Percentiles rank a stretch among this genome's conserved stretches.
Conservation (phyloP, 2,113 vertebrate species). For the Heterotilapia buettikoferi region DNA sequence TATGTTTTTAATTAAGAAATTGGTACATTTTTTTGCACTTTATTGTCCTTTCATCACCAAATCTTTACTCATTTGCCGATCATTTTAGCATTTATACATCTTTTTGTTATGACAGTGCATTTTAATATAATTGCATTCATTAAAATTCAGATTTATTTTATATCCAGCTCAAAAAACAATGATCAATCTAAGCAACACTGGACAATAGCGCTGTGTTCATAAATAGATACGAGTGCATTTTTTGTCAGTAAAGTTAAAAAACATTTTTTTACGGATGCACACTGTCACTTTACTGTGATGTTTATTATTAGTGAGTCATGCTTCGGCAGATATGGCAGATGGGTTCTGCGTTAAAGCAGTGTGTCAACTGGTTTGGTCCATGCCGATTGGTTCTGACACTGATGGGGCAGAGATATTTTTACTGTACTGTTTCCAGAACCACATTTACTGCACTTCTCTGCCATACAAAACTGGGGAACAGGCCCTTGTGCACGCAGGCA, state of each 20-base stretch:
- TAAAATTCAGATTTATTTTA: neutral
- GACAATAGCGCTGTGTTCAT: neutral
- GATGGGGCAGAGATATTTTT: constrained; percentile 57
- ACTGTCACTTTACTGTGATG: neutral
- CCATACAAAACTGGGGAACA: neutral
- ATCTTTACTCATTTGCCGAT: neutral
- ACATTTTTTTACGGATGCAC: neutral
- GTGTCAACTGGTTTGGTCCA: constrained; percentile 51
- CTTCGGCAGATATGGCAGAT: constrained; percentile 12
- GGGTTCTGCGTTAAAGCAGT: neutral
- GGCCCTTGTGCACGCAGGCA: neutral
- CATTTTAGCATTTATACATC: neutral
- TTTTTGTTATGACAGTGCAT: neutral
- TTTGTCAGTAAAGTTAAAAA: neutral
- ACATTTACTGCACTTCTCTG: constrained; percentile 30
- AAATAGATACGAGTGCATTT: neutral
- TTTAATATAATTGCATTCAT: neutral
- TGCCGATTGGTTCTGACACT: constrained; percentile 55
- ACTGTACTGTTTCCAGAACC: constrained; percentile 50
- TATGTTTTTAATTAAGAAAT: neutral
- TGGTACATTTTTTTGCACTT: neutral
- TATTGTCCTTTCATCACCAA: neutral
- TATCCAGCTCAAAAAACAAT: neutral
- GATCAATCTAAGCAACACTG: neutral
- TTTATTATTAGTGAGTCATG: neutral